Conservation (phyloP, 1,140 invertebrate species). For the Musca domestica region DNA sequence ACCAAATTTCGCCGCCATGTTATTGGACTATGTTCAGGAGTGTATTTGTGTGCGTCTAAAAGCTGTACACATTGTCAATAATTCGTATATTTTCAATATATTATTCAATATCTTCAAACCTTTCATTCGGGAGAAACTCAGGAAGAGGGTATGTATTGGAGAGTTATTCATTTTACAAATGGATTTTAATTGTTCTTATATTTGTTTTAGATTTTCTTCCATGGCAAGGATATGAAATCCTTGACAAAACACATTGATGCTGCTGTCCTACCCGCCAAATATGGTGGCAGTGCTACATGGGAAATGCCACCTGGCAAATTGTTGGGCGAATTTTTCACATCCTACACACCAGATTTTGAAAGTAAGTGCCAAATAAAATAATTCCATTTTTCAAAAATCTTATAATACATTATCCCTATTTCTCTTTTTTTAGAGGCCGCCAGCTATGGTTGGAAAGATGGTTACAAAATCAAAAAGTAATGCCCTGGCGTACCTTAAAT, state of each 20-base stretch:
- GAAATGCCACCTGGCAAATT: slow-evolving; percentile 55
- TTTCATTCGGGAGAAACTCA: slow-evolving; percentile 67
- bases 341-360: slow-evolving; percentile 59
- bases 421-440: slow-evolving; percentile 39
- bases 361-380: slow-evolving; percentile 50
- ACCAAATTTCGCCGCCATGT: slow-evolving; percentile 65
- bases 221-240: slow-evolving; percentile 68
- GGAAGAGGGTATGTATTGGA: slow-evolving; percentile 57
- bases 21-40: slow-evolving; percentile 68
- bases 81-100: slow-evolving; percentile 74
- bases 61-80: slow-evolving; percentile 74
- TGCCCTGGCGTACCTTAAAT: neutral
- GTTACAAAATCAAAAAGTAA: slow-evolving; percentile 39
- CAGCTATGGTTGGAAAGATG: slow-evolving; percentile 44
- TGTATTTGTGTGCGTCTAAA: slow-evolving; percentile 61
- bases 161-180: neutral
- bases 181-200: neutral
- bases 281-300: slow-evolving; percentile 65
- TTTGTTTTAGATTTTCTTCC: slow-evolving; percentile 63
- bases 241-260: slow-evolving; percentile 64
- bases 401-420: neutral
- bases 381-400: neutral
- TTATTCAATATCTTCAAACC: slow-evolving; percentile 75
- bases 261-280: slow-evolving; percentile 64
- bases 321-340: slow-evolving; percentile 58